Conservation (phyloP, 2,888 invertebrate species). For the Amiota minor region DNA sequence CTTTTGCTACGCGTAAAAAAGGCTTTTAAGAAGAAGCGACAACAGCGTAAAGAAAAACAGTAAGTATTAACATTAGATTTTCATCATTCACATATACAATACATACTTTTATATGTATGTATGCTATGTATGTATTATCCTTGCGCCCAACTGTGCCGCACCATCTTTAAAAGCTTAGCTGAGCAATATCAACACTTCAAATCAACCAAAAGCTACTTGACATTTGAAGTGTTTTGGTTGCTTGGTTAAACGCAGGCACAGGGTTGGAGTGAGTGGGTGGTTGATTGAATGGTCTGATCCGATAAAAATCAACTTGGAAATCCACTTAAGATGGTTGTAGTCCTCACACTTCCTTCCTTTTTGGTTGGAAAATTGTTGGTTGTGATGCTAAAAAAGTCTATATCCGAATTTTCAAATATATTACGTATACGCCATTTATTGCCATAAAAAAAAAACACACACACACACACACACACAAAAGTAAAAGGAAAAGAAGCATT, state of each 20-base stretch:
- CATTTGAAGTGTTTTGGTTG: conserved; percentile 7
- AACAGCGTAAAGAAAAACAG: conserved; percentile 90
- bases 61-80: conserved; percentile 75
- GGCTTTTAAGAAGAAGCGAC: conserved; percentile 91
- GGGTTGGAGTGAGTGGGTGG: neutral
- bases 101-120: too few species aligned
- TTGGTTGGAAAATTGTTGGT: neutral
- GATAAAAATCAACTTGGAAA: conserved; percentile 7
- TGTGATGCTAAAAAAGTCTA: neutral
- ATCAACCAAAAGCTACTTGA: neutral
- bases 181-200: conserved; percentile 5
- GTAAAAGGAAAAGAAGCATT: neutral
- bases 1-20: conserved; percentile 89
- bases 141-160: conserved; percentile 6
- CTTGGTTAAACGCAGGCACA: neutral
- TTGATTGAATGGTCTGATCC: neutral
- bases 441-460: conserved; percentile 43
- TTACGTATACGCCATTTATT: conserved; percentile 30
- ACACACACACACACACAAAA: too few species aligned
- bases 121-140: conserved; percentile 54
- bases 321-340: neutral
- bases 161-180: neutral
- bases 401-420: conserved; percentile 23
- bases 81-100: conserved; percentile 40
- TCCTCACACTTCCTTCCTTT: too few species aligned